Conservation (phyloP, 2,888 invertebrate species). For the Zele albiditarsus region DNA sequence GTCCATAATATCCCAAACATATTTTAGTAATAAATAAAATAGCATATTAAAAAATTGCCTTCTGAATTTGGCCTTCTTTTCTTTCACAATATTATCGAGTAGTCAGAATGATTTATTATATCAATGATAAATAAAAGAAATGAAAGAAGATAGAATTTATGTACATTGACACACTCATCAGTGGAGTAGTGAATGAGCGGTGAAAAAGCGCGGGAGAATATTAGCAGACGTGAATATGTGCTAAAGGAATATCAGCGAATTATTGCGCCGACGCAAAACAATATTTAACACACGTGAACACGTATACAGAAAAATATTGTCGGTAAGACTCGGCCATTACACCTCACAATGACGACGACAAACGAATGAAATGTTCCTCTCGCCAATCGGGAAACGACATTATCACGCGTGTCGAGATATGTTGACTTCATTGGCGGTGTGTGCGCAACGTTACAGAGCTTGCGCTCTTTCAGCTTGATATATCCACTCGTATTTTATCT, state of each 20-base stretch:
- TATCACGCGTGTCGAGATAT: constrained; percentile 24
- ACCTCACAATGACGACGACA: constrained; percentile 7
- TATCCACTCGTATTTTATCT: background rate
- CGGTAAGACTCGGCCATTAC: background rate
- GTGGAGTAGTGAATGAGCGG: background rate
- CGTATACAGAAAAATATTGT: background rate
- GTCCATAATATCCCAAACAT: too few relatives aligned
- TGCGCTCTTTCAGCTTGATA: constrained; percentile 30
- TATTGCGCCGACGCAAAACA: background rate
- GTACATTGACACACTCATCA: background rate
- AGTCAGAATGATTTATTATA: too few relatives aligned
- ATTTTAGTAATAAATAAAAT: too few relatives aligned
- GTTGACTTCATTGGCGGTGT: constrained; percentile 20
- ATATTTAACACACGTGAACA: too few relatives aligned
- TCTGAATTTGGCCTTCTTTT: too few relatives aligned
- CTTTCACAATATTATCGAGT: too few relatives aligned
- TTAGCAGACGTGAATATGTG: background rate
- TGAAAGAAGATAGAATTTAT: background rate
- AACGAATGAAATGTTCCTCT: constrained; percentile 5
- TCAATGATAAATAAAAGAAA: background rate
- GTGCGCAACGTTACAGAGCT: constrained; percentile 23
- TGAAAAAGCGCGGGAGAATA: constrained; percentile 8
- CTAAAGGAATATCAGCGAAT: background rate
- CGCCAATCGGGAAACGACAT: constrained; percentile 22
- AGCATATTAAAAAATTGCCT: too few relatives aligned